These are phyloP conservation scores for Calephelis nemesis DNA, from an alignment of 1,140 invertebrate genomes.

Conservation along the genomic window DNA sequence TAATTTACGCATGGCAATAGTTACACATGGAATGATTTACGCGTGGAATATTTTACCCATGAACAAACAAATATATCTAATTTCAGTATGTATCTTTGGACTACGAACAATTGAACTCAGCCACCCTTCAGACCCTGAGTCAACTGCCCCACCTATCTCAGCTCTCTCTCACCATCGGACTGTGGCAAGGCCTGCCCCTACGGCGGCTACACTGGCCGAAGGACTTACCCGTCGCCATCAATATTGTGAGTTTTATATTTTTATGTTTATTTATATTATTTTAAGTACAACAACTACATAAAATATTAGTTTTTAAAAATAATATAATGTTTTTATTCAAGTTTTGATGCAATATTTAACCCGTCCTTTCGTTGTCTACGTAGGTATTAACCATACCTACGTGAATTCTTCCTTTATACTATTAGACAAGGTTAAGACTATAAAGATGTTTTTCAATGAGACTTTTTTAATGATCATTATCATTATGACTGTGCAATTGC, in stretches of 20 bases:
- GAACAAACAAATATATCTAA: neutral
- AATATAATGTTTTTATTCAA: too few species aligned
- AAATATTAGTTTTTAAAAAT: too few species aligned
- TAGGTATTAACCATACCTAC: too few species aligned
- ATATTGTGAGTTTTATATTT: conserved; percentile 51
- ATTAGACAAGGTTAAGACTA: too few species aligned
- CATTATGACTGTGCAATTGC: too few species aligned
- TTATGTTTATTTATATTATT: neutral
- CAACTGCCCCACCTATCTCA: conserved; percentile 37
- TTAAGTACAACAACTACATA: too few species aligned
- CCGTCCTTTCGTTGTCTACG: too few species aligned
- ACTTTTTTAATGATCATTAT: too few species aligned
- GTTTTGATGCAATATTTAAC: too few species aligned
- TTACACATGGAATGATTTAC: neutral
- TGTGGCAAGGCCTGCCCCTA: conserved; percentile 30
- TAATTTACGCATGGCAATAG: too few species aligned
- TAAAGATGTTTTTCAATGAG: too few species aligned
- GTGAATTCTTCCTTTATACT: too few species aligned
- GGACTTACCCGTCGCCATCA: conserved; percentile 44
- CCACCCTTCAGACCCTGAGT: conserved; percentile 39
- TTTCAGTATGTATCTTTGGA: conserved; percentile 54
- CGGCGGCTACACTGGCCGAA: conserved; percentile 44
- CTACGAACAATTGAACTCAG: conserved; percentile 47
- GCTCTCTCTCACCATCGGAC: conserved; percentile 47
- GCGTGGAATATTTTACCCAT: neutral